Evolutionary conservation across 2,888 invertebrate species (phyloP).

Genomic region (Agrochola lota): DNA sequence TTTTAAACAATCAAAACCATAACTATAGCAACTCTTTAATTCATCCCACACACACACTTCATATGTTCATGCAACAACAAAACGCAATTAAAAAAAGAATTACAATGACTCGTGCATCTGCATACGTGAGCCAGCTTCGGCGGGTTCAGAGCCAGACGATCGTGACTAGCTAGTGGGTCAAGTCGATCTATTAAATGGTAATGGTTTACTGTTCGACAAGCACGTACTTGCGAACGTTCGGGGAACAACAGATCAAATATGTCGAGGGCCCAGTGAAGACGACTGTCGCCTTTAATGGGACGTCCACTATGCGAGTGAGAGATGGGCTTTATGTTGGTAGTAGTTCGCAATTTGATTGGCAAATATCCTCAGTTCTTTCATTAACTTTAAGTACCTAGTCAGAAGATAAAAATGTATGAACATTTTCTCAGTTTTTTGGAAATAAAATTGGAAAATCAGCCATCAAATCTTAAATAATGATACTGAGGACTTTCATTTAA

Average conservation of each 20-base stretch:
- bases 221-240: constrained; percentile 66
- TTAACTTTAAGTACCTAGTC: neutral
- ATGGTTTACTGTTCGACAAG: constrained; percentile 74
- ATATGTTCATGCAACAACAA: constrained; percentile 35
- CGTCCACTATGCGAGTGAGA: constrained; percentile 25
- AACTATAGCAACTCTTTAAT: neutral
- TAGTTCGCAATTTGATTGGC: constrained; percentile 8
- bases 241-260: constrained; percentile 66
- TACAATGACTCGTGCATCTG: constrained; percentile 63
- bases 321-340: constrained; percentile 23
- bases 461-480: neutral
- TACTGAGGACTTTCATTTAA: neutral
- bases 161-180: constrained; percentile 87
- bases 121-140: constrained; percentile 59
- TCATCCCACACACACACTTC: constrained; percentile 15
- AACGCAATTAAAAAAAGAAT: constrained; percentile 53
- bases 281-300: constrained; percentile 66
- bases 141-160: constrained; percentile 59
- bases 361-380: constrained; percentile 21
- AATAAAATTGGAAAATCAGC: neutral
- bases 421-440: neutral
- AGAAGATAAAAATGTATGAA: too few species aligned
- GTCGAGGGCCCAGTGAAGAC: constrained; percentile 57
- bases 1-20: constrained; percentile 13
- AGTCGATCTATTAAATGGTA: constrained; percentile 81